Conservation (phyloP, 1,140 invertebrate genomes). For the Dinothrombium tinctorium region DNA sequence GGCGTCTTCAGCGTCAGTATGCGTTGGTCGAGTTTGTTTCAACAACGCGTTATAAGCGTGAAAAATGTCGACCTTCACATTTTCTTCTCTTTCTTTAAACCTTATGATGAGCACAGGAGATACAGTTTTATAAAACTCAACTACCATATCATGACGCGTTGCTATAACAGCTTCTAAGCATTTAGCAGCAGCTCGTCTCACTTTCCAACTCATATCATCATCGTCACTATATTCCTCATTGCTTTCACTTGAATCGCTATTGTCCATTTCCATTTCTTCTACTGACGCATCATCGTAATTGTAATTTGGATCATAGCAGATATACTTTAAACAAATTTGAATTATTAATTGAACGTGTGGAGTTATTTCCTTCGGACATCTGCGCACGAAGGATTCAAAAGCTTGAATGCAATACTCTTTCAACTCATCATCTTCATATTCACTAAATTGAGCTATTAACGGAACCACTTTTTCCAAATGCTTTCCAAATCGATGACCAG, state of each 20-base stretch:
- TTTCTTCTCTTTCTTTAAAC: constrained; percentile 71
- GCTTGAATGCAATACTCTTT: constrained; percentile 64
- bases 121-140: constrained; percentile 66
- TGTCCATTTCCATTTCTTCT: constrained; percentile 31
- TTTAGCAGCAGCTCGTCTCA: constrained; percentile 77
- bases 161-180: constrained; percentile 83
- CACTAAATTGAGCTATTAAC: constrained; percentile 56
- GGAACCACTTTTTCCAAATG: constrained; percentile 75
- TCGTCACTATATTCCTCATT: constrained; percentile 93
- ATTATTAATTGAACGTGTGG: constrained; percentile 67
- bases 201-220: constrained; percentile 99
- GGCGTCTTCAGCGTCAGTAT: constrained; percentile 15
- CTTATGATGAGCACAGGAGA: constrained; percentile 55
- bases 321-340: constrained; percentile 63
- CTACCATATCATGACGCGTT: constrained; percentile 65
- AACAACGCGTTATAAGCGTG: constrained; percentile 84
- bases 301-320: constrained; percentile 96
- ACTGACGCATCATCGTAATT: constrained; percentile 72
- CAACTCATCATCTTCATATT: constrained; percentile 75
- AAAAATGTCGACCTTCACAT: constrained; percentile 93
- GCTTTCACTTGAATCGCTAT: constrained; percentile 45
- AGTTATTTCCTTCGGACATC: constrained; percentile 86
- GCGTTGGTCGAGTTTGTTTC: constrained; percentile 52
- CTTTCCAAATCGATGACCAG: constrained; percentile 73
- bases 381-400: constrained; percentile 79